Evolutionary conservation across 2,113 vertebrate species (phyloP).

Genomic region (Pontoporia blainvillei): DNA sequence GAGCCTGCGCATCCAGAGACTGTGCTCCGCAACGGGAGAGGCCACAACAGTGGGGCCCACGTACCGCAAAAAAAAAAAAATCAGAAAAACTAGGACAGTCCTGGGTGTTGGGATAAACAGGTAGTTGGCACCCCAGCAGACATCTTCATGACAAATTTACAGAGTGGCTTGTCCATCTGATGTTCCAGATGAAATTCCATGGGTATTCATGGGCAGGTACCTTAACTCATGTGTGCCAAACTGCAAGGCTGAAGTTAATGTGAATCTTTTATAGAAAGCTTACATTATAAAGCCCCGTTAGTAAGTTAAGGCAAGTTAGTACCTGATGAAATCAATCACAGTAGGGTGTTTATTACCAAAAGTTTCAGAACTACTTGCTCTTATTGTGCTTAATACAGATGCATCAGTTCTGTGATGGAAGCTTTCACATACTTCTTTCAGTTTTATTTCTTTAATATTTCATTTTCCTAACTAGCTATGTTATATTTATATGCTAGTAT

Average conservation of each 20-base stretch:
- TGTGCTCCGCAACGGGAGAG: too few relatives aligned
- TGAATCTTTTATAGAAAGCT: not conserved
- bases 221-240: not conserved
- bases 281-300: not conserved
- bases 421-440: not conserved
- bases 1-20: too few relatives aligned
- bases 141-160: not conserved
- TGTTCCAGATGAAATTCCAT: not conserved
- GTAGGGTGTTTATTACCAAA: not conserved
- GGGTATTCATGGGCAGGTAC: not conserved
- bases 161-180: not conserved
- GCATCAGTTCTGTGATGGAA: not conserved
- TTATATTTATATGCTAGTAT: not conserved
- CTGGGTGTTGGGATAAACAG: not conserved
- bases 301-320: not conserved
- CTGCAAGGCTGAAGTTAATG: constrained; percentile 12
- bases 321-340: not conserved
- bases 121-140: not conserved
- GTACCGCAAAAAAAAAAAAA: too few relatives aligned
- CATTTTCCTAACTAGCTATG: not conserved
- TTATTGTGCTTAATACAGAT: not conserved
- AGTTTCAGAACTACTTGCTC: not conserved
- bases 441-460: not conserved
- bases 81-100: not conserved
- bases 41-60: too few relatives aligned